These are phyloP conservation scores for Frieseomelitta varia DNA, from an alignment of 1,140 invertebrate genomes.

Conservation along the genomic window DNA sequence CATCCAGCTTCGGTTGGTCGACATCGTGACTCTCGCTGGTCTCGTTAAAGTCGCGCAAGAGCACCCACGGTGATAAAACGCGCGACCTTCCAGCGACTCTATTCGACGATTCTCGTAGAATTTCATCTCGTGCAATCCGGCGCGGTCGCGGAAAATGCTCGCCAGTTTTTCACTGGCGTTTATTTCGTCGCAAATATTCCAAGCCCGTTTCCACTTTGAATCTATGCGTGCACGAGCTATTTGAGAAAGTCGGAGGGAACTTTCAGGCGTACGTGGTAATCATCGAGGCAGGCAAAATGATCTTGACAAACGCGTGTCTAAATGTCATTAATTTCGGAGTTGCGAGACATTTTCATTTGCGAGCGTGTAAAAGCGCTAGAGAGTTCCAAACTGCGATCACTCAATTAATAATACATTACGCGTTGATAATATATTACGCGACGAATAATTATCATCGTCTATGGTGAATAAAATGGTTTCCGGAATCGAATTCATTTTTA, in stretches of 20 bases:
- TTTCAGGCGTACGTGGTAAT: neutral
- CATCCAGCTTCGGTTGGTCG: constrained; percentile 32
- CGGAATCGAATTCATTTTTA: neutral
- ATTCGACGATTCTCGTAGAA: constrained; percentile 42
- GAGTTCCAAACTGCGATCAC: neutral
- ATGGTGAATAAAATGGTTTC: neutral
- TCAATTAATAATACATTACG: neutral
- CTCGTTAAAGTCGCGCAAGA: constrained; percentile 45
- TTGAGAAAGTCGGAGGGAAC: neutral
- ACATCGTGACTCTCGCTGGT: constrained; percentile 34
- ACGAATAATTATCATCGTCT: no score
- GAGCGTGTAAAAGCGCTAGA: neutral
- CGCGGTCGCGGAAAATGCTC: neutral
- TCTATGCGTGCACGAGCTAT: neutral
- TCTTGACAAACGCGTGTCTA: neutral
- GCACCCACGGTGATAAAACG: constrained; percentile 51
- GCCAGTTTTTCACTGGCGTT: constrained; percentile 17
- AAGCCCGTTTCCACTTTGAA: neutral
- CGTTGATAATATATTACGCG: no score
- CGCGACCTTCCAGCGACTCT: constrained; percentile 42
- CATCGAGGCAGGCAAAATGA: neutral
- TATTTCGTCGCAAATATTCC: constrained; percentile 19
- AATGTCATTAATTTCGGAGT: neutral
- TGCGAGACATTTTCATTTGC: neutral
- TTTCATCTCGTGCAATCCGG: neutral